Evolutionary conservation across 2,888 invertebrate genomes (phyloP), one percentile per base, ranked within the genome.

Genomic region (Micoletzkya japonica): DNA sequence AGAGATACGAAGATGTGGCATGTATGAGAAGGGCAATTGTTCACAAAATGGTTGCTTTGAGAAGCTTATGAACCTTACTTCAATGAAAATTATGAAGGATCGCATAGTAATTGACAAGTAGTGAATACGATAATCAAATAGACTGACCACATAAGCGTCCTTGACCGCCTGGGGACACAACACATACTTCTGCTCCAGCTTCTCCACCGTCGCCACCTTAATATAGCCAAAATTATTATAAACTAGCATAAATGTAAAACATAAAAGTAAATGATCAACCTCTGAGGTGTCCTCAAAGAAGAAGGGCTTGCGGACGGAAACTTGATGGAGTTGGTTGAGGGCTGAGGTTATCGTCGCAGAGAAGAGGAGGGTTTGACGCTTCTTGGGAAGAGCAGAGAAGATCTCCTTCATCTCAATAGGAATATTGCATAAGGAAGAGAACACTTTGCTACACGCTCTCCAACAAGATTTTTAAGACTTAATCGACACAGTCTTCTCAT

Each of bases 341-440:
- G 90, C 92, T 83, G 93, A 92, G 7, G 94, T 95, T 86, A 97
- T 92, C 0, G 98, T 98, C 0, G 98, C 98, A 74, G 87, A 88
- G 80, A 86, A 88, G 30, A 88, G 79, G 24, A 88, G 84, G 6
- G 88, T 89, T 76, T 89, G 88, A 32, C 88, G 80, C 72, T 87
- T 85, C 73, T 85, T 78, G 7, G 88, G 87, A 32, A 88, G 72
- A 3, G 86, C 86, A 63, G 89, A 86, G 85, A 93, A 92, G 83
- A 94, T 93, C 0, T 91, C 90, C 85, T 91, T 90, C 61, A 96
- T 88, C 82, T 89, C 86, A 76, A 86, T 34, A 84, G 10, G 10
- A 24, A 24, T 54, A 54, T 54, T 7, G 20, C 49, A 14, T 44
- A 44, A 14, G 20, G 49, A 17, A 17, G 49, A 20, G 14, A 17